These are phyloP conservation scores for Oncorhynchus keta DNA, from an alignment of 2,113 vertebrate species.

Conservation along the genomic window DNA sequence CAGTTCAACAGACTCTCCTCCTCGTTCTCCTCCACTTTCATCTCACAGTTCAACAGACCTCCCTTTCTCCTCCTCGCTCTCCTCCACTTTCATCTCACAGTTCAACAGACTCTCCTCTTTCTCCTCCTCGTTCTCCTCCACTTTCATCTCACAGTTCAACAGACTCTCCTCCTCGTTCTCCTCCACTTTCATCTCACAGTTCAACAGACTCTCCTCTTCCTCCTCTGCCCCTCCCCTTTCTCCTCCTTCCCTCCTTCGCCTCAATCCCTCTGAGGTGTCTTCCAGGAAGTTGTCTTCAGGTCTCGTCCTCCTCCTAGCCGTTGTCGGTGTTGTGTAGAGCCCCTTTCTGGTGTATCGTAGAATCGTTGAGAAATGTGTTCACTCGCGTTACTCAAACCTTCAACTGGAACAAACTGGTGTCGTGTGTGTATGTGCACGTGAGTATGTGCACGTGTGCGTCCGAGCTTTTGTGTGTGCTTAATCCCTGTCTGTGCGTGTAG, in stretches of 20 bases:
- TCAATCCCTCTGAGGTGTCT: neutral
- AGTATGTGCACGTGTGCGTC: neutral
- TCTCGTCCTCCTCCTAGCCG: neutral
- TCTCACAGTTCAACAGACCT: no score
- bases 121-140: no score
- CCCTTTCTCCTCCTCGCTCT: neutral
- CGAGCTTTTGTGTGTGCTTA: neutral
- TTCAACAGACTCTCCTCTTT: neutral
- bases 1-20: neutral
- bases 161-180: neutral
- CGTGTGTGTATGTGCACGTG: neutral
- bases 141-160: no score
- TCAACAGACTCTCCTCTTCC: neutral
- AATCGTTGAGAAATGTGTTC: no score
- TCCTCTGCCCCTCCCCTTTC: neutral
- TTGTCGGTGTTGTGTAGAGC: neutral
- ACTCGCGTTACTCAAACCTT: no score
- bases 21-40: no score
- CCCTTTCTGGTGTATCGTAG: no score
- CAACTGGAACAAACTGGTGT: no score
- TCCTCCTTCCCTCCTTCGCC: neutral
- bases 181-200: neutral
- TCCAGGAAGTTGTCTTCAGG: no score
- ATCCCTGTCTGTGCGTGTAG: constrained; percentile 56
- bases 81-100: neutral